Evolutionary conservation across 2,797 vertebrate genomes (phyloP).

Genomic region (Tolypeutes matacus): DNA sequence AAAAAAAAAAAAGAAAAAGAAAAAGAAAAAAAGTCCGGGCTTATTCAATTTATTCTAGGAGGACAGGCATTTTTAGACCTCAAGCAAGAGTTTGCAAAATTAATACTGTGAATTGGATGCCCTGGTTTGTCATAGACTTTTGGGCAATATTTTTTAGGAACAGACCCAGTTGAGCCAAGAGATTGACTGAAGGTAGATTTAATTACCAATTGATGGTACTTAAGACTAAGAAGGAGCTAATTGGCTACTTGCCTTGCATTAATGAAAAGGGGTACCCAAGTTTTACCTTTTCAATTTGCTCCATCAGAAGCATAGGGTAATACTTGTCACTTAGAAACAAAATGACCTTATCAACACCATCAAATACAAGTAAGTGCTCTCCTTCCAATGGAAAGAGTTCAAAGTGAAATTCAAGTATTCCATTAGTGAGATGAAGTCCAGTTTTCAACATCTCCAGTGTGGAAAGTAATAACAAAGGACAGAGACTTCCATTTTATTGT

Average conservation of each 20-base stretch:
- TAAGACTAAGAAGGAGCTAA: background rate
- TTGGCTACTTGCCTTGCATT: background rate
- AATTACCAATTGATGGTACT: background rate
- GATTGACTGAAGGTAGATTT: too few species aligned
- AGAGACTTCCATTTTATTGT: background rate
- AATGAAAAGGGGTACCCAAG: rapidly evolving
- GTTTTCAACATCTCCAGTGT: background rate
- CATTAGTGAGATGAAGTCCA: rapidly evolving
- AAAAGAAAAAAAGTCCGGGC: too few species aligned
- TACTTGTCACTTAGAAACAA: background rate
- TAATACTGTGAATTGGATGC: rapidly evolving
- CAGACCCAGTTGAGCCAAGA: background rate
- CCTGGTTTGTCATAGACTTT: background rate
- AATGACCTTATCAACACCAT: background rate
- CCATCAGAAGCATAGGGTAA: background rate
- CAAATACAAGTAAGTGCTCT: background rate
- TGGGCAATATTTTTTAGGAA: background rate
- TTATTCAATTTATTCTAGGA: background rate
- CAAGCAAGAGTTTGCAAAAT: rapidly evolving
- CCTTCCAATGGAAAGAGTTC: background rate
- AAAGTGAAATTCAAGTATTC: background rate
- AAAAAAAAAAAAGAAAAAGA: too few species aligned
- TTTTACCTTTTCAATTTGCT: too few species aligned
- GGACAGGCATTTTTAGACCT: background rate
- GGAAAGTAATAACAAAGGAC: rapidly evolving